These are phyloP conservation scores for Misgurnus mizolepis DNA, from an alignment of 2,113 vertebrate genomes.

Conservation along the genomic window DNA sequence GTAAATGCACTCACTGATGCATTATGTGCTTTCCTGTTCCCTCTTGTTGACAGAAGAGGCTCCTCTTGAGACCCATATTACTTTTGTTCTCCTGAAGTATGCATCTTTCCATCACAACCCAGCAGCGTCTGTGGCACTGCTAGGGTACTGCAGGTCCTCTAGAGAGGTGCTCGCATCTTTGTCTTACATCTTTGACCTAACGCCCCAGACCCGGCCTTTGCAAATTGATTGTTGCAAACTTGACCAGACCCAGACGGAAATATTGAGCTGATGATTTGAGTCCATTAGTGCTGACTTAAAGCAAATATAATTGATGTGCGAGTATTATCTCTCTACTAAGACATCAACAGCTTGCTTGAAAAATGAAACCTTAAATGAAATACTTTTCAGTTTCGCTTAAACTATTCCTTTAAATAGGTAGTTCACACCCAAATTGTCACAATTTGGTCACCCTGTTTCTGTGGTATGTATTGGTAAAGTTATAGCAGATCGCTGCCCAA, in stretches of 20 bases:
- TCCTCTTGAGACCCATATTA: conserved; percentile 30
- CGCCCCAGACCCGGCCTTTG: neutral
- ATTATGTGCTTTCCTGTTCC: neutral
- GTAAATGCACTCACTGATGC: neutral
- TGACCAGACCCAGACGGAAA: neutral
- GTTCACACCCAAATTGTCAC: too few relatives aligned
- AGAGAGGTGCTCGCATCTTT: neutral
- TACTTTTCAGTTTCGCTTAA: too few relatives aligned
- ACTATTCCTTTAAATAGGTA: too few relatives aligned
- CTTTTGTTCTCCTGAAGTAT: conserved; percentile 22
- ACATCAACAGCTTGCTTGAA: too few relatives aligned
- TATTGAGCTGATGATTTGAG: too few relatives aligned
- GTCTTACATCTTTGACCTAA: neutral
- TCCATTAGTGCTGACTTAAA: too few relatives aligned
- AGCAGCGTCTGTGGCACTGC: neutral
- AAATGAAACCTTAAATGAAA: too few relatives aligned
- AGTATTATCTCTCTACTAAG: too few relatives aligned
- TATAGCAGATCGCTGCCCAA: too few relatives aligned
- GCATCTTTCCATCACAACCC: conserved; percentile 44
- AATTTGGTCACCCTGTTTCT: too few relatives aligned
- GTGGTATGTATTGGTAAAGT: neutral
- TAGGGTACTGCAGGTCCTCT: neutral
- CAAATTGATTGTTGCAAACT: neutral
- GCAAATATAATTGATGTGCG: too few relatives aligned
- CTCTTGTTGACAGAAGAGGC: conserved; percentile 22